Percentiles rank a stretch among this genome's conserved stretches.
Evolutionary conservation across 37 sponge, comb jelly and placozoan genomes (phyloP).

Genomic region (Bolinopsis microptera): DNA sequence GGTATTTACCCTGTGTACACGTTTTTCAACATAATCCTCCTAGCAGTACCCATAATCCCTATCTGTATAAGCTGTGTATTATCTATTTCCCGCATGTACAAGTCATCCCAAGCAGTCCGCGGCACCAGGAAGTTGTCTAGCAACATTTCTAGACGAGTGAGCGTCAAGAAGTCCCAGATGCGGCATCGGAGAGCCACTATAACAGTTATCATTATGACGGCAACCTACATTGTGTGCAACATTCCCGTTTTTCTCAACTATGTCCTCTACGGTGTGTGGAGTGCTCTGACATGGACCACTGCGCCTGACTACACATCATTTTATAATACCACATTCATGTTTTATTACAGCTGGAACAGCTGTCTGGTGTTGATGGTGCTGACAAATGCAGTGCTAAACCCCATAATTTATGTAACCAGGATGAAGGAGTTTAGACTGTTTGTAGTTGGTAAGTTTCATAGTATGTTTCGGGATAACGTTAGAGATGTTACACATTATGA

Average conservation of each 20-base stretch:
- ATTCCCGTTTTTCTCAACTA: constrained; percentile 28
- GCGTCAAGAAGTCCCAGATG: not conserved
- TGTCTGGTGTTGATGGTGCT: not conserved
- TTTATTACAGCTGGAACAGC: constrained; percentile 28
- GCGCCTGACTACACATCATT: too few relatives aligned
- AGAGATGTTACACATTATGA: not conserved
- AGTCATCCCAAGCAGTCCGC: not conserved
- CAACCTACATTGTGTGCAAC: constrained; percentile 25
- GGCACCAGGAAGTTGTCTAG: not conserved
- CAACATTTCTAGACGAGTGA: not conserved
- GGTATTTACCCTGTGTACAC: not conserved
- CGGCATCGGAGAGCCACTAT: not conserved
- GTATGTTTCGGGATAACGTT: not conserved
- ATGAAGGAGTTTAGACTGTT: constrained; percentile 6
- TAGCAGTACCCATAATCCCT: constrained; percentile 23
- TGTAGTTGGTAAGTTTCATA: not conserved
- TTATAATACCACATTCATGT: not conserved
- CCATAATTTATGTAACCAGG: not conserved
- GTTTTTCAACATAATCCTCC: constrained; percentile 35
- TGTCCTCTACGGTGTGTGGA: constrained; percentile 4
- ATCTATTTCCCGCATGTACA: not conserved
- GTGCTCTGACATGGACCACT: not conserved
- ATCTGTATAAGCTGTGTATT: constrained; percentile 11
- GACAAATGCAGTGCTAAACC: not conserved
- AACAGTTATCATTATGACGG: constrained; percentile 33